These are phyloP conservation scores for Propsilocerus akamusi DNA, from an alignment of 1,140 invertebrate genomes.

Conservation along the genomic window DNA sequence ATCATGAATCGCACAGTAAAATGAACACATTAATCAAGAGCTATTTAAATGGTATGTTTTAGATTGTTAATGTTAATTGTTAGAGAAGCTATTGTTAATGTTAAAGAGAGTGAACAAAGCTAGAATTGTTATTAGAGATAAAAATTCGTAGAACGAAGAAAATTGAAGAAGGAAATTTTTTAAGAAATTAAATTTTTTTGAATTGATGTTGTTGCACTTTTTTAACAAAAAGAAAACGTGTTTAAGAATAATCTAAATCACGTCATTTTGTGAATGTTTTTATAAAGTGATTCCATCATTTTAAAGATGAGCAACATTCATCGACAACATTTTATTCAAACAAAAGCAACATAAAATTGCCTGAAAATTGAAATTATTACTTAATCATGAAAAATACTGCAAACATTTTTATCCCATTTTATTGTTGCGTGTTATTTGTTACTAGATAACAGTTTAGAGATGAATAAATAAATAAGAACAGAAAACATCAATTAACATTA, in stretches of 20 bases:
- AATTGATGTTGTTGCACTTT: not conserved
- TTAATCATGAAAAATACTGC: no score
- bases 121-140: not conserved
- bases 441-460: no score
- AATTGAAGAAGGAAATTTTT: not conserved
- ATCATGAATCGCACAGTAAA: not conserved
- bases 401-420: not conserved
- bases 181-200: no score
- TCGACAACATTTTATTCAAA: not conserved
- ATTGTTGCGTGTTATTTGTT: slow-evolving; percentile 2
- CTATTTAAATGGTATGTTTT: not conserved
- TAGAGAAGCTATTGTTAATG: not conserved
- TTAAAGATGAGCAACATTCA: not conserved
- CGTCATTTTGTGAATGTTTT: not conserved
- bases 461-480: no score
- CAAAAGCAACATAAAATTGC: slow-evolving; percentile 1
- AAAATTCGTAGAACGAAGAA: not conserved
- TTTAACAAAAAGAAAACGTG: not conserved
- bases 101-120: not conserved
- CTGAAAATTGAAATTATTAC: not conserved
- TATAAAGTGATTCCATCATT: not conserved
- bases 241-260: not conserved
- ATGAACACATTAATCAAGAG: no score
- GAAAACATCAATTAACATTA: no score
- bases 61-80: slow-evolving; percentile 3